Conservation (phyloP, 2,888 invertebrate genomes). For the Tetrapedia diversipes region DNA sequence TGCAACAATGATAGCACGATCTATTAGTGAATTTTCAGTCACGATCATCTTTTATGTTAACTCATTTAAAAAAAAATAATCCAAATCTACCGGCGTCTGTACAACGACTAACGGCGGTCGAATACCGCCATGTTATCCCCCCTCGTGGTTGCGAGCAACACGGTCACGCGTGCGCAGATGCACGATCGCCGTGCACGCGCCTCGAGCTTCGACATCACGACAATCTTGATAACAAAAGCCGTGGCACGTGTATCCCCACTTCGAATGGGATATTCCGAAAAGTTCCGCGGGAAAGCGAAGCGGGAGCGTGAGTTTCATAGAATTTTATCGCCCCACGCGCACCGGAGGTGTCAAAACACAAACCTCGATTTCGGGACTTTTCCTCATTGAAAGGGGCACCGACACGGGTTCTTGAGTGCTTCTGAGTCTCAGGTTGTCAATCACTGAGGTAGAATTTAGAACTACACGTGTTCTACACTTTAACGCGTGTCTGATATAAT, state of each 20-base stretch:
- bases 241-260: constrained; percentile 72
- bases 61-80: constrained; percentile 3
- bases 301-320: constrained; percentile 45
- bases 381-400: neutral
- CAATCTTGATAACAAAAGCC: constrained; percentile 71
- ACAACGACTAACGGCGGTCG: constrained; percentile 60
- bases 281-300: constrained; percentile 63
- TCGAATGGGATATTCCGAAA: constrained; percentile 38
- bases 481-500: constrained; percentile 17
- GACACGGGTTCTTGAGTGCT: too few relatives aligned
- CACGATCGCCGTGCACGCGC: constrained; percentile 50
- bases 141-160: constrained; percentile 43
- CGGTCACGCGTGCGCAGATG: constrained; percentile 57
- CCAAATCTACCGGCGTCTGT: constrained; percentile 48
- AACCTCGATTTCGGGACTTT: neutral
- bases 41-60: neutral
- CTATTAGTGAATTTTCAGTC: neutral
- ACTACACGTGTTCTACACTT: constrained; percentile 22
- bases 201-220: constrained; percentile 52
- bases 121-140: constrained; percentile 54
- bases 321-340: constrained; percentile 23
- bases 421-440: too few relatives aligned
- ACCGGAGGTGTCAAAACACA: constrained; percentile 35
- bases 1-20: neutral
- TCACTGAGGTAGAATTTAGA: constrained; percentile 28